These are phyloP conservation scores for Pediacus dermestoides DNA, from an alignment of 2,888 invertebrate species.

Conservation along the genomic window DNA sequence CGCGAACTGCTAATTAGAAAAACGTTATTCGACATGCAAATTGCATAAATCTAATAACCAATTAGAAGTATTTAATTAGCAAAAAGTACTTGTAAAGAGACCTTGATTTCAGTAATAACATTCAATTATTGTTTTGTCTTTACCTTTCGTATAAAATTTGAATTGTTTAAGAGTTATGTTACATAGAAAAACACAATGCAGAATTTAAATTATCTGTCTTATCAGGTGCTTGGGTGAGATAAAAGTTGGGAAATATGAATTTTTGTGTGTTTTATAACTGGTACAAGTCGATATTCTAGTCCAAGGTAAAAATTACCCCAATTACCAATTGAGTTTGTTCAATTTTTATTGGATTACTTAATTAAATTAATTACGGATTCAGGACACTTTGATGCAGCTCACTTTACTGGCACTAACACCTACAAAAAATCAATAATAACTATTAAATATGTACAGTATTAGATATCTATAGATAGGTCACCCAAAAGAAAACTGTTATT, in stretches of 20 bases:
- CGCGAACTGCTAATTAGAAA: conserved; percentile 16
- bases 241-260: no score
- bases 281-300: no score
- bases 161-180: conserved; percentile 17
- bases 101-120: conserved; percentile 26
- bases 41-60: conserved; percentile 23
- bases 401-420: conserved; percentile 21
- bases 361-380: conserved; percentile 38
- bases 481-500: no score
- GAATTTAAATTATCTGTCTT: no score
- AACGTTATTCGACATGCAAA: conserved; percentile 21
- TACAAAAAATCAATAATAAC: conserved; percentile 27
- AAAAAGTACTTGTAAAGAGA: conserved; percentile 12
- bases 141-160: conserved; percentile 23
- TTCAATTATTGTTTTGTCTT: conserved; percentile 22
- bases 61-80: conserved; percentile 24
- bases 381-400: conserved; percentile 33
- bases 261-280: no score
- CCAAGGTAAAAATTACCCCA: no score
- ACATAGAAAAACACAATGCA: no score
- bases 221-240: no score
- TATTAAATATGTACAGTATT: no score
- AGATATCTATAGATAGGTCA: no score
- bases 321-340: no score
- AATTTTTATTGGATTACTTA: conserved; percentile 39